Evolutionary conservation across 2,113 vertebrate genomes (phyloP).

Genomic region (Gopherus flavomarginatus): DNA sequence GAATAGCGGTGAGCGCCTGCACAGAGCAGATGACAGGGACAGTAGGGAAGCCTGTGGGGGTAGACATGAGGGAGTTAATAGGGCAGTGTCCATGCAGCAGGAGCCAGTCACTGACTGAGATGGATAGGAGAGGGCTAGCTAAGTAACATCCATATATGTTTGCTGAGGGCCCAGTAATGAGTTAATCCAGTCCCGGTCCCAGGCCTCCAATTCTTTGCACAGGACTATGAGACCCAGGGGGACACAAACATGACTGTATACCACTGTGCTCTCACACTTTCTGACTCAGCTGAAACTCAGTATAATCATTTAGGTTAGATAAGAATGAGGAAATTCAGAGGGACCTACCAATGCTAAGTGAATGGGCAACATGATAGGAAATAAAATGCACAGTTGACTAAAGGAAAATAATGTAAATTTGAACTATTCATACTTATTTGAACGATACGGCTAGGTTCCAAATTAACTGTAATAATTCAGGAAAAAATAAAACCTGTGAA

Average conservation of each 20-base stretch:
- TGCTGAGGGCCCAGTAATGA: neutral
- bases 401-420: neutral
- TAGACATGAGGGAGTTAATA: too few relatives aligned
- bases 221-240: neutral
- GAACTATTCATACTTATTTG: too few relatives aligned
- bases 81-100: too few relatives aligned
- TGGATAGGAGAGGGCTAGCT: too few relatives aligned
- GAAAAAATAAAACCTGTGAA: neutral
- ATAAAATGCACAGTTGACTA: neutral
- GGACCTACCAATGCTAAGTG: neutral
- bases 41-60: too few relatives aligned
- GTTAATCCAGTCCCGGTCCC: neutral
- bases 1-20: too few relatives aligned
- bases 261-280: accelerated
- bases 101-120: too few relatives aligned
- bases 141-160: neutral
- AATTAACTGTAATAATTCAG: too few relatives aligned
- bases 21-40: too few relatives aligned
- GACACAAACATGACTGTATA: neutral
- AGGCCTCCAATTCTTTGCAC: neutral
- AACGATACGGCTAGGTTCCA: too few relatives aligned
- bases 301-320: neutral
- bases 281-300: too few relatives aligned
- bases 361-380: neutral
- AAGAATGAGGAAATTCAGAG: neutral